phyloP scores from a whole-genome alignment of 2,113 vertebrate species.

The Pseudolaguvia tuberculata region DNA sequence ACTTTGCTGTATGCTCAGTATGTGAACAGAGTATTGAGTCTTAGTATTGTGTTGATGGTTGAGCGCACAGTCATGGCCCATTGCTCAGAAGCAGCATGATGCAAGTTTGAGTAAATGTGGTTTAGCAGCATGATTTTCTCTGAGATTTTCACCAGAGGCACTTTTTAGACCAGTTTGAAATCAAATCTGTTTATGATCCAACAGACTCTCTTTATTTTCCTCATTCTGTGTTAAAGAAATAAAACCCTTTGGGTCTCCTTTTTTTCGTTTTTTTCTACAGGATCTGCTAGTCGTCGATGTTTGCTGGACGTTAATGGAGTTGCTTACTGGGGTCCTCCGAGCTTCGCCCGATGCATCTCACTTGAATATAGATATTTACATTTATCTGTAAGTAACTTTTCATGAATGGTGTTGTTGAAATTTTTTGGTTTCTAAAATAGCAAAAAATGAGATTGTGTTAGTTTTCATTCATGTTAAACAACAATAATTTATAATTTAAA shows the following conservation, averaged over 20 bases:
- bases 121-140: conserved; percentile 27
- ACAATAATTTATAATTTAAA: too few species aligned
- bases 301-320: conserved; percentile 93
- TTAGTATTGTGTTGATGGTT: conserved; percentile 15
- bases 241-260: conserved; percentile 5
- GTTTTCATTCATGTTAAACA: too few species aligned
- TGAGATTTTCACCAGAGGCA: conserved; percentile 21
- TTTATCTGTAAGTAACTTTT: conserved; percentile 77
- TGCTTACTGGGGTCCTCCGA: conserved; percentile 95
- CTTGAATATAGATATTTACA: conserved; percentile 96
- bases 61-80: conserved; percentile 16
- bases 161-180: conserved; percentile 1
- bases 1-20: background rate
- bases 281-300: conserved; percentile 97
- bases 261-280: conserved; percentile 57
- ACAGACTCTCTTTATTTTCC: background rate
- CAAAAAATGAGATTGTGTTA: too few species aligned
- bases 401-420: background rate
- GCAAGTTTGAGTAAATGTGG: conserved; percentile 45
- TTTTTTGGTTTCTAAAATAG: too few species aligned
- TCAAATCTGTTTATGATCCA: conserved; percentile 1
- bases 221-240: conserved; percentile 1
- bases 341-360: conserved; percentile 97
- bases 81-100: conserved; percentile 38
- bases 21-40: conserved; percentile 4